Evolutionary conservation across 2,113 vertebrate species (phyloP).

Genomic region (Stegastes partitus): DNA sequence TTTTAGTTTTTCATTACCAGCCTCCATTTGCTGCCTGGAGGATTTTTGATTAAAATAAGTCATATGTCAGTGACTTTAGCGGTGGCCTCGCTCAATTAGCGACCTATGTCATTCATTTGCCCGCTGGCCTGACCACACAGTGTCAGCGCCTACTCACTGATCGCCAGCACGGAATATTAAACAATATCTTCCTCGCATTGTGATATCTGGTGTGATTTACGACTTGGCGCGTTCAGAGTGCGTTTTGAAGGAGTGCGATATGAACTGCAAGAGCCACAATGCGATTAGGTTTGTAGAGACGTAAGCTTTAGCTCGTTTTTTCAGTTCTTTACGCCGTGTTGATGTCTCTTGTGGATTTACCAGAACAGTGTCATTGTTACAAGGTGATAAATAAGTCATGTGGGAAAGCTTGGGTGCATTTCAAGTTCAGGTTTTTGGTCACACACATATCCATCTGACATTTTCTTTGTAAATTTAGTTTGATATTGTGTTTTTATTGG

Average conservation of each 20-base stretch:
- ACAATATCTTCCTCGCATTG: too few relatives aligned
- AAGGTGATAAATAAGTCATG: too few relatives aligned
- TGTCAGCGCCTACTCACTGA: background rate
- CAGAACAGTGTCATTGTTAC: too few relatives aligned
- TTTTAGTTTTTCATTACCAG: background rate
- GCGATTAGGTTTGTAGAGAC: background rate
- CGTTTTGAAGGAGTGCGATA: background rate
- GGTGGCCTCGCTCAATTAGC: background rate
- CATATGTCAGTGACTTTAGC: background rate
- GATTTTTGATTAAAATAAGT: constrained; percentile 18
- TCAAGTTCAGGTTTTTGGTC: too few relatives aligned
- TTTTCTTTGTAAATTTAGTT: too few relatives aligned
- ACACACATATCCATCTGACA: too few relatives aligned
- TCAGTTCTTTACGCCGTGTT: too few relatives aligned
- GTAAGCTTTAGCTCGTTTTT: background rate
- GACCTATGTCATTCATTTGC: background rate
- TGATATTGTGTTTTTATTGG: too few relatives aligned
- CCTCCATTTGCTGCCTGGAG: background rate
- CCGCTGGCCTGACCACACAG: background rate
- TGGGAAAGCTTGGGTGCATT: too few relatives aligned
- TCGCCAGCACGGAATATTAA: background rate
- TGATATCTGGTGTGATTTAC: background rate
- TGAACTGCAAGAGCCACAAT: background rate
- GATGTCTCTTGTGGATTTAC: too few relatives aligned
- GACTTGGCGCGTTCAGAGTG: too few relatives aligned